Percentiles rank a stretch among this genome's conserved stretches.
Conservation (phyloP, 2,888 invertebrate genomes). For the Microctonus brassicae region DNA sequence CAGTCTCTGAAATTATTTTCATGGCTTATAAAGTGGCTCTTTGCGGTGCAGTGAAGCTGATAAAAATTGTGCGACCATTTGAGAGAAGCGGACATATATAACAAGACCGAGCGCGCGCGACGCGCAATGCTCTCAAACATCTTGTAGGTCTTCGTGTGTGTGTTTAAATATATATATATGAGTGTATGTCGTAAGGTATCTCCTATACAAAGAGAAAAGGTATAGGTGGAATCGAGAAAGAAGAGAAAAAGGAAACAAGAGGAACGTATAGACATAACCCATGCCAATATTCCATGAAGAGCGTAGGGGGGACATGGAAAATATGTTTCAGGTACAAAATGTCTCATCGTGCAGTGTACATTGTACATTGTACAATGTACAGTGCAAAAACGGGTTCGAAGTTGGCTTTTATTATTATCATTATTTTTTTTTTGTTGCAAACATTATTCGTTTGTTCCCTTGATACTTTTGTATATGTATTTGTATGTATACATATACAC, state of each 20-base stretch:
- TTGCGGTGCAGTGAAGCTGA: constrained; percentile 27
- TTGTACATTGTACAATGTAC: too few relatives aligned
- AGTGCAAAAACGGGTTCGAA: constrained; percentile 16
- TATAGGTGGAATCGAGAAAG: neutral
- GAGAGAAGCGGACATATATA: constrained; percentile 28
- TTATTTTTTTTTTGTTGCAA: neutral
- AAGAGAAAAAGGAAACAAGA: neutral
- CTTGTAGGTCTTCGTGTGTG: constrained; percentile 61
- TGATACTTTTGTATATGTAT: neutral
- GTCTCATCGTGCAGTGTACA: constrained; percentile 19
- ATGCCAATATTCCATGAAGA: constrained; percentile 54
- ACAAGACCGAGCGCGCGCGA: neutral
- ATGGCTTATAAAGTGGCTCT: constrained; percentile 28
- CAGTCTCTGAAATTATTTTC: neutral
- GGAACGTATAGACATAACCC: constrained; percentile 49
- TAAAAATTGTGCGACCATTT: constrained; percentile 31
- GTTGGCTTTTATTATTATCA: neutral
- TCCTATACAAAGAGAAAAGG: neutral
- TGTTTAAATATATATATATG: constrained; percentile 24
- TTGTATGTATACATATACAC: neutral
- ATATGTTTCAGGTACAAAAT: neutral
- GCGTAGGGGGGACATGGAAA: constrained; percentile 23
- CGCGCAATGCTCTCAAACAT: constrained; percentile 39
- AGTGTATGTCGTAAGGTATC: constrained; percentile 62
- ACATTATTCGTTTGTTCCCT: neutral